phyloP scores from a whole-genome alignment of 2,888 invertebrate species.

The Agapostemon virescens region DNA sequence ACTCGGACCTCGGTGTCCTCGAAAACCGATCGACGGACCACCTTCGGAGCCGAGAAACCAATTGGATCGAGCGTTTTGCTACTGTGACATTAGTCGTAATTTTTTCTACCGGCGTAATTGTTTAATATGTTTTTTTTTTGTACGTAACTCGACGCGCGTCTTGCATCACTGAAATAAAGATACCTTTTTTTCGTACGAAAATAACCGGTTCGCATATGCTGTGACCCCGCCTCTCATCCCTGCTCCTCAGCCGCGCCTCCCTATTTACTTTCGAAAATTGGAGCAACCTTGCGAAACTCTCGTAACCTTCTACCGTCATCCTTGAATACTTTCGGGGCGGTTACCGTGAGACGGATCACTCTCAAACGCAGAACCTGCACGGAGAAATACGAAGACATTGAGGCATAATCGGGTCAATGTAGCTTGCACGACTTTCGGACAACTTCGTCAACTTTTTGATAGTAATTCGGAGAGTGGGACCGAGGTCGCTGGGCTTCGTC shows the following conservation, averaged over 20 bases:
- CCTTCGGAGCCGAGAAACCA: conserved; percentile 5
- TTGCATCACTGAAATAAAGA: conserved; percentile 56
- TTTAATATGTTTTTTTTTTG: conserved; percentile 15
- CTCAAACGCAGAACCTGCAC: background rate
- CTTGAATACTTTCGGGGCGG: background rate
- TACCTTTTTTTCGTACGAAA: conserved; percentile 56
- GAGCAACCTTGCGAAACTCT: conserved; percentile 16
- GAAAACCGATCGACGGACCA: conserved; percentile 20
- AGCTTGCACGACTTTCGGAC: background rate
- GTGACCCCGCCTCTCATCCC: background rate
- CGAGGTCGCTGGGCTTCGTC: too few relatives aligned
- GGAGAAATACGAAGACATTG: background rate
- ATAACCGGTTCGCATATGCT: background rate
- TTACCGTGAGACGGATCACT: background rate
- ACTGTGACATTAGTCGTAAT: conserved; percentile 18
- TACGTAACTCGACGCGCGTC: conserved; percentile 43
- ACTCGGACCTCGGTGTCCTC: background rate
- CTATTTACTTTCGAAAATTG: background rate
- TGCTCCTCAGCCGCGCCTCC: background rate
- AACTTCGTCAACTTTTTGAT: background rate
- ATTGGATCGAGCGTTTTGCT: conserved; percentile 24
- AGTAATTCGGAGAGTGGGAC: background rate
- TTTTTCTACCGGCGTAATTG: conserved; percentile 18
- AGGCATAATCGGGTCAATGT: background rate
- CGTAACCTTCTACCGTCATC: background rate